Evolutionary conservation across 2,797 vertebrate species (phyloP), one percentile per base, ranked within the genome.

Genomic region (Alauda arvensis): DNA sequence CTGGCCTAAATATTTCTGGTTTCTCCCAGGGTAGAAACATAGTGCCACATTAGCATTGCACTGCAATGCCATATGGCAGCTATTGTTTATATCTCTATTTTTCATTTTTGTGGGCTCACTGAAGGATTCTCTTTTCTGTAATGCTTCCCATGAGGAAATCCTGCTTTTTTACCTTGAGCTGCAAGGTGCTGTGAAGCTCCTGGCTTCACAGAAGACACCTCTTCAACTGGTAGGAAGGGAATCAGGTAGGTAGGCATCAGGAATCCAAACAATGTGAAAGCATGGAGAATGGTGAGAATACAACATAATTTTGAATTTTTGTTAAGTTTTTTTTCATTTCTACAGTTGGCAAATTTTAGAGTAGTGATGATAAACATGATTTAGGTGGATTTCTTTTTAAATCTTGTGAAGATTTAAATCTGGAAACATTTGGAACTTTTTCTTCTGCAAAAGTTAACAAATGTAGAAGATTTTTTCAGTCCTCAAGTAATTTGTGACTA

Each of bases 301-400:
- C 2, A 56, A 29, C 2, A 8, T 9, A 31, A 53, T 8, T 34
- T 1, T 70, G 37, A 37, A 77, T 31, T 15, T 2, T 20, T 28
- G 6, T 10, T 10, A 34, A 17, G 3, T 4, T 2, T 66, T 77
- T 39, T 80, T 43, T 70, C 14, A 60, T 62, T 74, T 77, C 21
- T 87, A 12, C 2, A 80, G 56, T 33, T 8, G 9, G 8, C 13
- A 37, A 0, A 17, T 75, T 66, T 25, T 17, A 31, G 4, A 34
- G 2, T 4, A 10, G 10, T 0, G 0, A 12, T 45, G 18, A 55
- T 21, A 37, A 71, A 28, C 14, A 23, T 25, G 21, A 8, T 14
- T n/a, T 20, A 45, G 2, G 9, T 48, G 12, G 5, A 40, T 28
- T 62, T 55, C 16, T 17, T 49, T 56, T 43, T 1, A 55, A 63